A percentile compares a stretch with the other conserved stretches of the same genome.
Conservation (phyloP, 2,888 invertebrate genomes). For the Didymodactylos carnosus region DNA sequence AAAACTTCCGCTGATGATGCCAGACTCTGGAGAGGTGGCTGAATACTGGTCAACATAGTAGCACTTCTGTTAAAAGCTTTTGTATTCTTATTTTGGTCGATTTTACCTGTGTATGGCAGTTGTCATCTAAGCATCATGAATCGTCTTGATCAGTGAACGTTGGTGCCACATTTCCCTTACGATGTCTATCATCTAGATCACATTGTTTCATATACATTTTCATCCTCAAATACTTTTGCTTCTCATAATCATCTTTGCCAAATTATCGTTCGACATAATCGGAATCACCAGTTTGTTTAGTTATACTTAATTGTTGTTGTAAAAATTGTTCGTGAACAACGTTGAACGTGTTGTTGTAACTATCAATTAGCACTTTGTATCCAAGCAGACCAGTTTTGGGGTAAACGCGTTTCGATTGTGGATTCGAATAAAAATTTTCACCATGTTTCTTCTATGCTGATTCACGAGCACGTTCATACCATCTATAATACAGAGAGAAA, state of each 20-base stretch:
- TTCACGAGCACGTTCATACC: conserved; percentile 7
- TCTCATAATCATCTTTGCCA: neutral
- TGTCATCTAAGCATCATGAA: too few relatives aligned
- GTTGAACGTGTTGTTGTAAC: conserved; percentile 10
- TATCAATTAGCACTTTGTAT: conserved; percentile 10
- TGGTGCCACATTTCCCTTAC: too few relatives aligned
- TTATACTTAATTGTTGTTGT: neutral
- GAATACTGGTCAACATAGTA: too few relatives aligned
- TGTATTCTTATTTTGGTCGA: too few relatives aligned
- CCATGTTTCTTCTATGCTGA: neutral
- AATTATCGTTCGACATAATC: neutral
- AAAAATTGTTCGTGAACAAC: neutral
- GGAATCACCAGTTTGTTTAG: neutral
- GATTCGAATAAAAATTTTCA: neutral
- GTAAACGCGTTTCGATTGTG: neutral
- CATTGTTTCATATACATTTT: neutral
- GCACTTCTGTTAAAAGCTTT: too few relatives aligned
- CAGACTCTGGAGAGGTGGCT: too few relatives aligned
- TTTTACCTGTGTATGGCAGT: too few relatives aligned
- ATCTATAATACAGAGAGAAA: neutral
- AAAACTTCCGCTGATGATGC: too few relatives aligned
- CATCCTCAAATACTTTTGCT: neutral
- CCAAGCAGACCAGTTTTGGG: conserved; percentile 1
- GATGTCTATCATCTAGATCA: neutral
- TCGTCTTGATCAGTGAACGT: too few relatives aligned